These are phyloP conservation scores for Rissa tridactyla DNA, from an alignment of 2,113 vertebrate species.

Conservation along the genomic window DNA sequence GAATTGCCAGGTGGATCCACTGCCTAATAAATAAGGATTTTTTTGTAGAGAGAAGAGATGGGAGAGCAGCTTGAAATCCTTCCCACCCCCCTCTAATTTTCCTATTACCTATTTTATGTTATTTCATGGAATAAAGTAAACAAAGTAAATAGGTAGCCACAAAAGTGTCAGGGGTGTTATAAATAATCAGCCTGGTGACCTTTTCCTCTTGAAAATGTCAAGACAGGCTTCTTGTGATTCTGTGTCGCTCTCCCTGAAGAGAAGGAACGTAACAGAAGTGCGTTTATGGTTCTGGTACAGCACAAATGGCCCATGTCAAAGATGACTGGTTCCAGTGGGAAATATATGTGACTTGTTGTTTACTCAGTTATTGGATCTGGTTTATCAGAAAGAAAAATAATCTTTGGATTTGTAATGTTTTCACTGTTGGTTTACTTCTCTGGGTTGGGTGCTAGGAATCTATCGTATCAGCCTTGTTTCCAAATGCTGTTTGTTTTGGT, in stretches of 20 bases:
- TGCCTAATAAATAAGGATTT: background rate
- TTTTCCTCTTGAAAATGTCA: background rate
- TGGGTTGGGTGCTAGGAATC: background rate
- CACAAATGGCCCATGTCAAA: background rate
- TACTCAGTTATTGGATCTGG: background rate
- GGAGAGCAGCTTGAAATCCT: background rate
- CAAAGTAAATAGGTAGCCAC: background rate
- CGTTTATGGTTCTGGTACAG: background rate
- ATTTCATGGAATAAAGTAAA: background rate
- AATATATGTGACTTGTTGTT: background rate
- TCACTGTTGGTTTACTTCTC: background rate
- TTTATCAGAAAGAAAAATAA: background rate
- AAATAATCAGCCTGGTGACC: background rate
- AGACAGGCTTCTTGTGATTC: background rate
- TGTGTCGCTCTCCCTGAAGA: background rate
- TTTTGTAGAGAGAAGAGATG: background rate
- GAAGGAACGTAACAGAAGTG: background rate
- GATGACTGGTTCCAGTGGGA: background rate
- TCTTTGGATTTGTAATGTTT: background rate
- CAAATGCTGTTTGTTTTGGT: background rate
- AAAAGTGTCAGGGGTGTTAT: background rate
- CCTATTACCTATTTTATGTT: background rate
- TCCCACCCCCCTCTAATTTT: accelerated
- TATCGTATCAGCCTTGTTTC: accelerated
- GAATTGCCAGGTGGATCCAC: background rate